Base-by-base conservation (phyloP, 2,888 invertebrate genomes). In the Drepana falcataria region DNA sequence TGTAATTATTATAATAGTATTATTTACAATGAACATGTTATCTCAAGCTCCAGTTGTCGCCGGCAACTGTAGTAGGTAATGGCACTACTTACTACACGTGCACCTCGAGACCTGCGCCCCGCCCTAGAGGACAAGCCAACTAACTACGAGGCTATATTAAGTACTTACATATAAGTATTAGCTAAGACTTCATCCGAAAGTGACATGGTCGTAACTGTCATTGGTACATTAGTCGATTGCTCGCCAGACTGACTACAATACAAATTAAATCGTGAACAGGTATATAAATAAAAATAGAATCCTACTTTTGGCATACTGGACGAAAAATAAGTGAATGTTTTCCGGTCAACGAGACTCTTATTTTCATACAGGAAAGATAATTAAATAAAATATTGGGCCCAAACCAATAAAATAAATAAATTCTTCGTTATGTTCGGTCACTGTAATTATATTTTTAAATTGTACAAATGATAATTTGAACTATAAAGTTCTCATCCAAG, bases 1-100 rank as follows among this genome's bases (percentile, higher is more conserved):
- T 78, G 70, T 71, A 73, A 69, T 73, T 69, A 74, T 69, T 74
- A 68, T 68, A 74, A 44, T 44, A 44, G 44, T 44, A 44, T 71
- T 79, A 83, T 81, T 76, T 81, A 84, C 78, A 83, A 69, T 68
- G 63, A 68, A 65, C 68, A 65, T 71, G 73, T 66, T 73, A 70
- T 64, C 64, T 60, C 63, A 55, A 60, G 58, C 59, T 55, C 68
- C 67, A 62, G 62, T 64, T 70, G 68, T 71, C 69, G 72, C 44
- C 40, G 40, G 40, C 40, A 40, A 2, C 21, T 21, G 37, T 5
- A 37, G 44, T 44, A 44, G 44, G 44, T 73, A 80, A 81, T 78
- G 82, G 81, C 85, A 83, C 83, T 80, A 77, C 66, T 71, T 64
- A 68, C 65, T 9, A 65, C 66, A 62, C 60, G 58, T 21, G 21